Conservation (phyloP, 2,113 vertebrate genomes). For the Corythoichthys haematopterus region DNA sequence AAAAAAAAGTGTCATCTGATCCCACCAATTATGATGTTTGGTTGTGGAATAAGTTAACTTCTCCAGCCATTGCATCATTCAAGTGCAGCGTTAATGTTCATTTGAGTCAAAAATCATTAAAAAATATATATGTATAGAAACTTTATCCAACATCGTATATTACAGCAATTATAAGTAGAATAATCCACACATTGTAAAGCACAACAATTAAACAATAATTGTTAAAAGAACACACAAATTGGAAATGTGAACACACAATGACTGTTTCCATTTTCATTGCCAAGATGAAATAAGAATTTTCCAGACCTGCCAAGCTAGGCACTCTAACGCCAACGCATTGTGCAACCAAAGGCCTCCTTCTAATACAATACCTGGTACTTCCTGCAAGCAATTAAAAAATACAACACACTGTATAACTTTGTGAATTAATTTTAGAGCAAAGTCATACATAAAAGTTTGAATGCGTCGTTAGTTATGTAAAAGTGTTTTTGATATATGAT, state of each 20-base stretch:
- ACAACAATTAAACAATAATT: not conserved
- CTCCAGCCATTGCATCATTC: not conserved
- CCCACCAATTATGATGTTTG: not conserved
- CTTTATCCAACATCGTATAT: too few species aligned
- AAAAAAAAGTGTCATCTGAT: not conserved
- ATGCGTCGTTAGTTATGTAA: not conserved
- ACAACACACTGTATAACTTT: not conserved
- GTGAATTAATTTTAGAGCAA: not conserved
- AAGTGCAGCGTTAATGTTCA: too few species aligned
- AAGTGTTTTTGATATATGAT: conserved; percentile 1
- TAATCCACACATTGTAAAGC: not conserved
- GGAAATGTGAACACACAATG: too few species aligned
- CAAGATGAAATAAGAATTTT: not conserved
- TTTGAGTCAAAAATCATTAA: too few species aligned
- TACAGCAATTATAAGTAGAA: not conserved
- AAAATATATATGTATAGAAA: too few species aligned
- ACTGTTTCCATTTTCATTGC: not conserved
- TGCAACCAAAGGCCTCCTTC: not conserved
- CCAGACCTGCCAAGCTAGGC: not conserved
- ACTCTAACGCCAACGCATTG: not conserved
- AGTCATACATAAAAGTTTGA: conserved; percentile 1
- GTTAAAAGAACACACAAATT: too few species aligned
- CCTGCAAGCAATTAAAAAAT: not conserved
- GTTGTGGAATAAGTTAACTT: not conserved
- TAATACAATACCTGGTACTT: not conserved